phyloP scores from a whole-genome alignment of 1,140 invertebrate genomes.

The Drosophila sucinea region DNA sequence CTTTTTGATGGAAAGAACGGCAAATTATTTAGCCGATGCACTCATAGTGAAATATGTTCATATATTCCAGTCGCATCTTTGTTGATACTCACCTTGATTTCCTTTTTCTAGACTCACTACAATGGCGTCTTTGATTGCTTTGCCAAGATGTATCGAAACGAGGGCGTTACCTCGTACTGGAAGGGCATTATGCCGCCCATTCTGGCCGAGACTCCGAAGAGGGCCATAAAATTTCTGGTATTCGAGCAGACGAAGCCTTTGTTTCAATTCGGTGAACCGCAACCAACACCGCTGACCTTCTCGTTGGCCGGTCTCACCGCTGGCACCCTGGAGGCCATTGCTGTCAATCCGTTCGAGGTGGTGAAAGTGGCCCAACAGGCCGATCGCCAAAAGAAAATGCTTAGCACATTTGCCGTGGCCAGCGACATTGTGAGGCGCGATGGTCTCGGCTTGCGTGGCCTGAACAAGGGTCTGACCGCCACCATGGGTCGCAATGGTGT shows the following conservation, averaged over 20 bases:
- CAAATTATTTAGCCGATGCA: conserved; percentile 8
- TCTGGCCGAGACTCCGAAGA: conserved; percentile 96
- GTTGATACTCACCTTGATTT: neutral
- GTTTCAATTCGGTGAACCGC: conserved; percentile 89
- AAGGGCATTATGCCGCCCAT: conserved; percentile 97
- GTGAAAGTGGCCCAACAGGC: conserved; percentile 94
- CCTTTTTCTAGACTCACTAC: conserved; percentile 84
- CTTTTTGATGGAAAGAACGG: neutral
- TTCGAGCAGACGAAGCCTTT: conserved; percentile 96
- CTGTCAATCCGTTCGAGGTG: conserved; percentile 97
- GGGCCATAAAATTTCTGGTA: conserved; percentile 96
- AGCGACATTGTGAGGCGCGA: conserved; percentile 89
- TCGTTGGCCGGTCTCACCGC: conserved; percentile 93
- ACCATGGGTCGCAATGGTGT: conserved; percentile 94
- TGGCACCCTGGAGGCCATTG: conserved; percentile 93
- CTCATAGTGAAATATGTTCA: neutral
- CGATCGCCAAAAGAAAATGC: conserved; percentile 86
- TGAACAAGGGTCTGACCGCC: conserved; percentile 94
- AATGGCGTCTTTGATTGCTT: conserved; percentile 94
- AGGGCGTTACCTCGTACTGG: conserved; percentile 93
- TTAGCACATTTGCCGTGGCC: conserved; percentile 91
- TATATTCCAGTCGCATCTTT: neutral
- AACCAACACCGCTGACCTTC: conserved; percentile 91
- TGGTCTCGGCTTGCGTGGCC: conserved; percentile 90
- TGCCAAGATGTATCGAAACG: conserved; percentile 92